A percentile compares a stretch with the other conserved stretches of the same genome.
phyloP scores from a whole-genome alignment of 2,113 vertebrate genomes.

The Pachypanchax playfairii region DNA sequence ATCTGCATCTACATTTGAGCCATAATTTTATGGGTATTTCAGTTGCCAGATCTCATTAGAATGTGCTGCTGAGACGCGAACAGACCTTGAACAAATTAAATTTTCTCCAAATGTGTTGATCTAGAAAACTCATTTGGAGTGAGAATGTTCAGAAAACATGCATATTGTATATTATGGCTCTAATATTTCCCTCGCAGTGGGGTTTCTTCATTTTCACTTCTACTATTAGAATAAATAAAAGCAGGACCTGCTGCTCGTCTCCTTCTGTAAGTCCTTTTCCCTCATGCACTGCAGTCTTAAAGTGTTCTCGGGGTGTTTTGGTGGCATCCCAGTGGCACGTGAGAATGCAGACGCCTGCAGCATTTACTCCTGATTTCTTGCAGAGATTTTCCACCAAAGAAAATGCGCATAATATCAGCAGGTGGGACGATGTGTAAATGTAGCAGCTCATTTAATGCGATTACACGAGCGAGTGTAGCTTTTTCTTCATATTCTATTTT shows the following conservation, averaged over 20 bases:
- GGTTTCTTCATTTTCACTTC: not conserved
- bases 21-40: not conserved
- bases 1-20: not conserved
- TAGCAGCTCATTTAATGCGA: not conserved
- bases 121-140: not conserved
- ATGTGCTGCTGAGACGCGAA: not conserved
- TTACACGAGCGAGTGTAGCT: not conserved
- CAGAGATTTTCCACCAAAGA: not conserved
- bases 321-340: not conserved
- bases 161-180: not conserved
- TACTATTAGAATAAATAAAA: not conserved
- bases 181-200: not conserved
- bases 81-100: not conserved
- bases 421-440: not conserved
- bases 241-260: not conserved
- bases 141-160: not conserved
- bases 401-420: not conserved
- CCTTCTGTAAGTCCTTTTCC: not conserved
- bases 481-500: too few relatives aligned
- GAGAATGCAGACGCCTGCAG: slow-evolving; percentile 1
- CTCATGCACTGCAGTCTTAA: not conserved
- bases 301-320: not conserved
- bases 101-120: not conserved
- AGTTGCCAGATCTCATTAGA: not conserved
- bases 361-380: not conserved